Evolutionary conservation across 2,888 invertebrate species (phyloP), one percentile per base, ranked within the genome.

Genomic region (Brenthis ino): DNA sequence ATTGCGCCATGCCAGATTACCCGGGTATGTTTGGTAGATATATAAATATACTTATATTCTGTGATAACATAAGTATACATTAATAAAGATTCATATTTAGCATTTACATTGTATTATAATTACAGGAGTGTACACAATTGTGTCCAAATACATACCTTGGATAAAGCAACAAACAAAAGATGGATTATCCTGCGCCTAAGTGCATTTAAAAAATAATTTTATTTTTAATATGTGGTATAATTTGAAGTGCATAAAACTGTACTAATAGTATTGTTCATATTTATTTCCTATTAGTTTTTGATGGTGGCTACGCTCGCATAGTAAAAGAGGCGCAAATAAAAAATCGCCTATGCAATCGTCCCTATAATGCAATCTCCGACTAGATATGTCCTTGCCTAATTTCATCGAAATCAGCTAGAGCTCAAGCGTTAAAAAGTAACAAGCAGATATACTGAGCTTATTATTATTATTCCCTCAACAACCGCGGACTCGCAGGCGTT

Each of bases 121-220:
- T 78, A 74, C 91, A 84, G 95, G 95, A 68, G 92, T 95, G 51
- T 95, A 95, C 77, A 95, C 95, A 0, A 89, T 94, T 56, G 94
- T 95, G 2, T 82, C 92, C 4, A 89, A 93, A 76, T 94, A 93
- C 77, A 76, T 91, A 51, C 75, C 82, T 6, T 95, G 95, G 95
- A 94, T 95, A 55, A 85, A 85, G 74, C 77, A 87, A 70, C 82
- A 92, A 73, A 90, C 90, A 20, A 65, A 75, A 69, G 85, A 85
- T 20, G 93, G 91, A 65, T 77, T 74, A 33, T 93, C 87, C 78
- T 94, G 94, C 79, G 72, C 90, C 91, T 76, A 81, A 71, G n/a
- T 24, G 47, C 54, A n/a, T 33, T 43, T 47, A 43, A 57, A 28
- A 56, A 16, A 48, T 48, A 56, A 24, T 33, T 11, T 61, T n/a